phyloP scores from a whole-genome alignment of 1,140 invertebrate species.

The Propsilocerus akamusi region DNA sequence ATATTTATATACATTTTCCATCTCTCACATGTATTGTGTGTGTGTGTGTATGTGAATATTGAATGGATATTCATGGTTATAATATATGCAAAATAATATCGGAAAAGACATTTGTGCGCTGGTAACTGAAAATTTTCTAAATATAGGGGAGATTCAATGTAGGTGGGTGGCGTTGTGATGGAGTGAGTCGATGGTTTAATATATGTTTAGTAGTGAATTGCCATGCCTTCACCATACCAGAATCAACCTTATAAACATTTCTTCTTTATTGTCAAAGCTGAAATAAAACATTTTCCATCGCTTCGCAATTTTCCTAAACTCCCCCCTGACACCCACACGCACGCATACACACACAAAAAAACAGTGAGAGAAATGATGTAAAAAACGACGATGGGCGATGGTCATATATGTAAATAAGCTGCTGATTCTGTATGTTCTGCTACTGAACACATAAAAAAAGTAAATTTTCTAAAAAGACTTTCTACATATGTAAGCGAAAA shows the following conservation, averaged over 20 bases:
- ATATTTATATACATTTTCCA: slow-evolving; percentile 3
- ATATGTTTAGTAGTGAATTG: slow-evolving; percentile 3
- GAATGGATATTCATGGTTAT: slow-evolving; percentile 3
- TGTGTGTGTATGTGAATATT: too few relatives aligned
- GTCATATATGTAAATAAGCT: slow-evolving; percentile 4
- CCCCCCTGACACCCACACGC: neutral
- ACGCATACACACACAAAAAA: neutral
- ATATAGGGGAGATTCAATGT: neutral
- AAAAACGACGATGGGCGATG: slow-evolving; percentile 2
- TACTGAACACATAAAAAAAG: neutral
- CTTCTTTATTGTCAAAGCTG: slow-evolving; percentile 2
- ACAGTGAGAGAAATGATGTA: too few relatives aligned
- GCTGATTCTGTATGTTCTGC: neutral
- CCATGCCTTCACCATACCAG: neutral
- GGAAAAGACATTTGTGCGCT: slow-evolving; percentile 1
- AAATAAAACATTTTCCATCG: neutral
- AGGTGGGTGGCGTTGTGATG: neutral
- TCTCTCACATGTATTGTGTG: neutral
- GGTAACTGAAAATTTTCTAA: slow-evolving; percentile 3
- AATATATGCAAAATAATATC: slow-evolving; percentile 4
- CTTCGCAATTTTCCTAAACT: neutral
- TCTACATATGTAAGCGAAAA: neutral
- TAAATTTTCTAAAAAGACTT: neutral
- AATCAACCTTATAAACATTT: slow-evolving; percentile 4
- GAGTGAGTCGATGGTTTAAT: neutral